Base-by-base conservation (phyloP, 2,797 vertebrate genomes). In the Parotocinclus haroldoi region DNA sequence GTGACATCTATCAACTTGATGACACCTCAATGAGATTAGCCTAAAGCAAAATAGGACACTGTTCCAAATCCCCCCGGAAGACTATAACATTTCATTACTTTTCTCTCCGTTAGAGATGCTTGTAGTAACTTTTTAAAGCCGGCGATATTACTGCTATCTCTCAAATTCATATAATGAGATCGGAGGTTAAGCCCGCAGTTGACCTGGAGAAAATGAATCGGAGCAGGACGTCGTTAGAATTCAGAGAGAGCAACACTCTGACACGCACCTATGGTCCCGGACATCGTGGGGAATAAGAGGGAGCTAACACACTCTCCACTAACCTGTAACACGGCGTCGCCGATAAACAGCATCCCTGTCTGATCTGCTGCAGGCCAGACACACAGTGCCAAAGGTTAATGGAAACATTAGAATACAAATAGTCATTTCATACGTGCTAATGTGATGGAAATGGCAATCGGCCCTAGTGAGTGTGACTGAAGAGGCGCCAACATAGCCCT, bases 321-420 rank as follows among this genome's bases (percentile, higher is more conserved):
- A 69, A 98, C 96, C 94, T 97, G 93, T 74, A 93, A 77, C 76
- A 98, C 84, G 3, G 95, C 93, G 63, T 98, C 96, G 61, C 95
- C 95, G 66, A 94, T 88, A 80, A 97, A 98, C 56, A 98, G 86
- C 91, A 93, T 93, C 83, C 94, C 93, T 68, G 93, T 92, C 85
- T 93, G 94, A 87, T 96, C 91, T 37, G 94, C 96, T 98, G 89
- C 54, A 37, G 76, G 71, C 70, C 39, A 69, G 63, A 63, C 50
- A 54, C 45, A 68, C 52, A 73, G 77, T 55, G 81, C 79, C 83
- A 88, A 79, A 87, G 83, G 86, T 89, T 87, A 88, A 89, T 86
- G 78, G 79, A 86, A 84, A 86, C 78, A 84, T 85, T 81, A 78
- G 52, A 53, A 80, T 78, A 83, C 82, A 85, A 85, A 85, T 80